Evolutionary conservation across 2,888 invertebrate genomes (phyloP).

Genomic region (Chorisops tibialis): DNA sequence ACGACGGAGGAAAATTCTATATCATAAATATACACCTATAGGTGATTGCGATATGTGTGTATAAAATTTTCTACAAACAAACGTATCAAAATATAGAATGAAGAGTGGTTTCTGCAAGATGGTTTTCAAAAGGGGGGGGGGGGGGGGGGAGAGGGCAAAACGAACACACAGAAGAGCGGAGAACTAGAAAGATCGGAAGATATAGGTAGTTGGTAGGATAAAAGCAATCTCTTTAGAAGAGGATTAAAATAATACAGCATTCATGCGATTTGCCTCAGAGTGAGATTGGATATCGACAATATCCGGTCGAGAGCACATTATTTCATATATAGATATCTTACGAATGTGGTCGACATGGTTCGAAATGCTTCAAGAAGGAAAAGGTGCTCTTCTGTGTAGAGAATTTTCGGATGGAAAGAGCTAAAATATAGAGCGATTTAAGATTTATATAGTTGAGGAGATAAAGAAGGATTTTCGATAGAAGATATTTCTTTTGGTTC

Average conservation of each 20-base stretch:
- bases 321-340: slow-evolving; percentile 12
- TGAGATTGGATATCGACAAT: slow-evolving; percentile 25
- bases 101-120: slow-evolving; percentile 3
- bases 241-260: slow-evolving; percentile 27
- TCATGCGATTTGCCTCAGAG: slow-evolving; percentile 15
- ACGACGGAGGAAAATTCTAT: background rate
- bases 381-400: no score
- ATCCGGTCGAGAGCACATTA: slow-evolving; percentile 25
- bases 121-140: background rate
- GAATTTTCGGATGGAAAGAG: no score
- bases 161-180: background rate
- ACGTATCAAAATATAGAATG: slow-evolving; percentile 21
- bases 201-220: slow-evolving; percentile 17
- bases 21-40: background rate
- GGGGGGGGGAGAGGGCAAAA: background rate
- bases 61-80: slow-evolving; percentile 14
- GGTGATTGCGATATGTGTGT: slow-evolving; percentile 4
- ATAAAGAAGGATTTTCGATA: no score
- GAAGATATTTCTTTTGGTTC: no score
- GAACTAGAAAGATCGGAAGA: background rate
- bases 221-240: slow-evolving; percentile 26
- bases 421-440: no score
- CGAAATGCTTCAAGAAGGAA: no score
- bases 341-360: background rate
- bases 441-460: no score